Evolutionary conservation across 2,888 invertebrate genomes (phyloP).

Genomic region (Ferrisia virgata): DNA sequence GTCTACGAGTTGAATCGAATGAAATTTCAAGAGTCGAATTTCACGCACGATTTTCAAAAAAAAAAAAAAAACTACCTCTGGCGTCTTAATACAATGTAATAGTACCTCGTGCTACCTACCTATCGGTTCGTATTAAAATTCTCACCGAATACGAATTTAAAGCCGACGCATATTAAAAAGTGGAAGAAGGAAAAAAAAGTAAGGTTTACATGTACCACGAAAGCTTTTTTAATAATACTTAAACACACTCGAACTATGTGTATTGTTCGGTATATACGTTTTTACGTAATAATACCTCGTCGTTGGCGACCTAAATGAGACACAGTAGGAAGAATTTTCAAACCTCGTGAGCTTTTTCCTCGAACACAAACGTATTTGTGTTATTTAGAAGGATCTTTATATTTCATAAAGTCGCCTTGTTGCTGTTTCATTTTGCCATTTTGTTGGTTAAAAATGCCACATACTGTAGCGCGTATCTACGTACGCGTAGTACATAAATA

Average conservation of each 20-base stretch:
- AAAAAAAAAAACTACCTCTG: no score
- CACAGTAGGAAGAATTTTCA: not conserved
- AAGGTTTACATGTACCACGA: no score
- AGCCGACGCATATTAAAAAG: not conserved
- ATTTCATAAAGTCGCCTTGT: not conserved
- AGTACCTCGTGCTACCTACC: no score
- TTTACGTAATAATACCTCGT: not conserved
- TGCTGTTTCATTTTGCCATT: not conserved
- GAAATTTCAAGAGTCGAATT: not conserved
- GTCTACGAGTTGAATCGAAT: not conserved
- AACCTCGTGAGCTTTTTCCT: not conserved
- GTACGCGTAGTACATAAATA: no score
- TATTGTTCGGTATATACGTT: not conserved
- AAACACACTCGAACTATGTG: not conserved
- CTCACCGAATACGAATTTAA: not conserved
- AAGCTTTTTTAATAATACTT: not conserved
- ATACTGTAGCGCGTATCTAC: not conserved
- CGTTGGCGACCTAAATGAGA: conserved; percentile 11
- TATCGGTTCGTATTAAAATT: not conserved
- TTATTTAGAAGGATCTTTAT: not conserved
- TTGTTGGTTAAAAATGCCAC: not conserved
- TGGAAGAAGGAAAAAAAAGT: not conserved
- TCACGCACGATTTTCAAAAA: not conserved
- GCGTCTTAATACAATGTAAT: no score
- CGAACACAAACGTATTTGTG: not conserved